phyloP scores from a whole-genome alignment of 2,113 vertebrate species.

The Cynopterus brachyotis region DNA sequence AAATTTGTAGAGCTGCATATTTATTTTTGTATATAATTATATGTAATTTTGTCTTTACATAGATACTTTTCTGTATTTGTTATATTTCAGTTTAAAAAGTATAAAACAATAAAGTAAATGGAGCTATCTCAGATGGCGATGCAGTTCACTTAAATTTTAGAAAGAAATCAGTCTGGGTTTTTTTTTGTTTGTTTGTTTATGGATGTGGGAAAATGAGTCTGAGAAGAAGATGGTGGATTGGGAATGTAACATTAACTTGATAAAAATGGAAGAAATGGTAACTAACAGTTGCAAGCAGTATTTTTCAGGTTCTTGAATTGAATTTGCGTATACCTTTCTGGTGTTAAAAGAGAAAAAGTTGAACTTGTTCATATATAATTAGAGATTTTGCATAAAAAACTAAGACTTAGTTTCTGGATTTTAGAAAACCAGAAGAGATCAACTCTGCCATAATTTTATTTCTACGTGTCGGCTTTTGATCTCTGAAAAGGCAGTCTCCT shows the following conservation, averaged over 20 bases:
- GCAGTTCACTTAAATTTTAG: neutral
- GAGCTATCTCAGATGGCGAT: neutral
- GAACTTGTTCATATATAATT: neutral
- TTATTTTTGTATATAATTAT: neutral
- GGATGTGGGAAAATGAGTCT: neutral
- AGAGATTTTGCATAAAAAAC: neutral
- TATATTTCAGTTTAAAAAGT: neutral
- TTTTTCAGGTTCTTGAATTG: neutral
- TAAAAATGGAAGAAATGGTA: neutral
- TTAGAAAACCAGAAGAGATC: neutral
- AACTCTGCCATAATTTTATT: neutral
- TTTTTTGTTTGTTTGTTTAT: neutral
- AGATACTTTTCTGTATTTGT: neutral
- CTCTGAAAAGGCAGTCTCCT: neutral
- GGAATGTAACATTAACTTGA: neutral
- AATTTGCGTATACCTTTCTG: neutral
- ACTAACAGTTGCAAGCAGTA: neutral
- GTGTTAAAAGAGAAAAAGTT: neutral
- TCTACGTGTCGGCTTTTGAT: neutral
- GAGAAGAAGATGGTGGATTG: neutral
- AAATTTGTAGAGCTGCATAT: neutral
- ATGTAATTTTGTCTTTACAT: neutral
- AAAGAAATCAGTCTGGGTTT: neutral
- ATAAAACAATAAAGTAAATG: neutral
- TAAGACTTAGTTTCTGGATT: neutral